Conservation (phyloP, 1,140 invertebrate genomes). For the Penaeus japonicus region DNA sequence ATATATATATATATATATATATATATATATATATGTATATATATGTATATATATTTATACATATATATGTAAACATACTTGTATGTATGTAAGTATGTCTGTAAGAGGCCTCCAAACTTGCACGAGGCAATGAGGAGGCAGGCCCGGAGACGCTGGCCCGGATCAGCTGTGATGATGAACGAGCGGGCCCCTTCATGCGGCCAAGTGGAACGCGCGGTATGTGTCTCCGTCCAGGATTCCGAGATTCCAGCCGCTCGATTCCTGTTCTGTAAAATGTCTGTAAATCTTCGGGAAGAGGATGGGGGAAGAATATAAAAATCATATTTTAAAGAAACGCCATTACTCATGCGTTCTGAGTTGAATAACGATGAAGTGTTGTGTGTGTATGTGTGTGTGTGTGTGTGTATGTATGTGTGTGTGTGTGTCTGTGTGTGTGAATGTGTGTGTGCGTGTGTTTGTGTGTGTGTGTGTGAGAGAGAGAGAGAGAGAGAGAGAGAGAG, state of each 20-base stretch:
- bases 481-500: too few species aligned
- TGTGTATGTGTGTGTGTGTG: neutral
- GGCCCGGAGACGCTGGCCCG: neutral
- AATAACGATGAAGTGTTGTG: neutral
- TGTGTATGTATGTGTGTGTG: too few species aligned
- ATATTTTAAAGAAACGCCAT: conserved; percentile 15
- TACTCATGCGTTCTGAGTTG: conserved; percentile 1
- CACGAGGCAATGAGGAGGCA: neutral
- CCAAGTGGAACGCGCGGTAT: conserved; percentile 49
- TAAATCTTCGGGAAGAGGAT: conserved; percentile 38
- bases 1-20: neutral
- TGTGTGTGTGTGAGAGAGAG: too few species aligned
- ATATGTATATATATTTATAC: neutral
- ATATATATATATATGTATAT: neutral
- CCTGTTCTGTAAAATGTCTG: conserved; percentile 49
- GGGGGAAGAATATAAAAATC: conserved; percentile 29
- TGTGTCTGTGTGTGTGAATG: too few species aligned
- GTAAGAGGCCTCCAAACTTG: neutral
- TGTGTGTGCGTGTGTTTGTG: too few species aligned
- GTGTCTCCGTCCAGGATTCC: conserved; percentile 48
- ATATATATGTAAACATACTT: neutral
- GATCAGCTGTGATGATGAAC: conserved; percentile 39
- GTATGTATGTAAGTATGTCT: neutral
- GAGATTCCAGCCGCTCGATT: conserved; percentile 46
- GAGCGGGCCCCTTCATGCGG: conserved; percentile 37